Conservation (phyloP, 1,140 invertebrate genomes). For the Dendrolimus kikuchii region DNA sequence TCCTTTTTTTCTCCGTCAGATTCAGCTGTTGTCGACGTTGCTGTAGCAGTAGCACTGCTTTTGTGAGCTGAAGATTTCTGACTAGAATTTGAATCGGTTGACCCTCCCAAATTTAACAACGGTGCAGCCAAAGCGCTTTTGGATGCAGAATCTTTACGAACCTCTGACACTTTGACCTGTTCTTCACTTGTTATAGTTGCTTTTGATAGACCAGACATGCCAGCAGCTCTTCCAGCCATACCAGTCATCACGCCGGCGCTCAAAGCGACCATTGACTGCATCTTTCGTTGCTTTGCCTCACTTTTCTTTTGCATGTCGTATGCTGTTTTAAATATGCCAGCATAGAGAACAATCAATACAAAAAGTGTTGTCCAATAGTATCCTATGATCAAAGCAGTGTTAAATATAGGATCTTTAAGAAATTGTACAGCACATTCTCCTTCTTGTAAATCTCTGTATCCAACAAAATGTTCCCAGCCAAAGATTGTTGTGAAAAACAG, state of each 20-base stretch:
- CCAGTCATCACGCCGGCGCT: slow-evolving; percentile 90
- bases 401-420: slow-evolving; percentile 97
- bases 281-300: slow-evolving; percentile 94
- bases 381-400: slow-evolving; percentile 96
- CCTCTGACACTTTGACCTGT: slow-evolving; percentile 73
- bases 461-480: slow-evolving; percentile 98
- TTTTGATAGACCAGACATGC: slow-evolving; percentile 84
- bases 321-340: slow-evolving; percentile 98
- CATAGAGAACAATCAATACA: slow-evolving; percentile 95
- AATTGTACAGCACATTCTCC: slow-evolving; percentile 98
- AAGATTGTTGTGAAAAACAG: slow-evolving; percentile 99
- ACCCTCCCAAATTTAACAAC: slow-evolving; percentile 54
- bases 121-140: slow-evolving; percentile 63
- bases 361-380: slow-evolving; percentile 98
- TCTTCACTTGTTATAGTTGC: slow-evolving; percentile 82
- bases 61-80: slow-evolving; percentile 77
- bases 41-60: slow-evolving; percentile 73
- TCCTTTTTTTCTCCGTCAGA: slow-evolving; percentile 69
- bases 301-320: slow-evolving; percentile 99
- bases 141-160: slow-evolving; percentile 53
- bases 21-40: slow-evolving; percentile 73
- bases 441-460: slow-evolving; percentile 88
- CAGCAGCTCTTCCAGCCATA: slow-evolving; percentile 90
- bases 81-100: slow-evolving; percentile 74
- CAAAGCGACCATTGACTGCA: slow-evolving; percentile 93